Base-by-base conservation (phyloP, 2,113 vertebrate genomes). In the Girardinichthys multiradiatus region DNA sequence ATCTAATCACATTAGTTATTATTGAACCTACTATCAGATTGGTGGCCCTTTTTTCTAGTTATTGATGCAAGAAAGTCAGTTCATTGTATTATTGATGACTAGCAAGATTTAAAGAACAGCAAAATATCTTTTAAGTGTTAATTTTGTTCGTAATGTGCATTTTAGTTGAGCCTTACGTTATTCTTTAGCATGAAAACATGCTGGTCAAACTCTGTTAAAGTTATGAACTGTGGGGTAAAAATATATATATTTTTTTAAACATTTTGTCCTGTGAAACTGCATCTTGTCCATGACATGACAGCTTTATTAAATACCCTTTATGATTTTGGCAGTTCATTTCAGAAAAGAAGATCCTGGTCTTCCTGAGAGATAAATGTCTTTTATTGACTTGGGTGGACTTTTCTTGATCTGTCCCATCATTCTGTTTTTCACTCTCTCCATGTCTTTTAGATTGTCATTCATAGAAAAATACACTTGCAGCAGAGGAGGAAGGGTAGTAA, bases 401-500 rank as follows among this genome's bases (percentile, higher is more conserved):
- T 71, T 76, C 76, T 37, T 64, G 12, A 21, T 64, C 3, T 74
- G 6, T 65, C 29, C 31, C 7, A 58, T 67, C 64, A 61, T 27
- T 71, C n/a, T 71, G 57, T 37, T 70, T 33, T 37, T 58, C 57
- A 71, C 72, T 65, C 4, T 74, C 66, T 74, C 48, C 64, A 37
- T 9, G 7, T 64, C 81, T 77, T 54, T 76, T 69, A 82, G 86
- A 57, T 84, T 76, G 68, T 85, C 79, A 81, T 87, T 86, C 82
- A 89, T 58, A 80, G 67, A 70, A 85, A 85, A 62, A 71, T n/a
- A 70, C 79, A 74, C 86, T 91, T 79, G 84, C 73, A 67, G 21
- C 68, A 79, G 62, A 70, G 83, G 72, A 64, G 72, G 61, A 74
- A 84, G 85, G 84, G 79, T 76, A 83, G 87, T 82, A 90, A 72